Evolutionary conservation across 2,797 vertebrate species (phyloP), one percentile per base, ranked within the genome.

Genomic region (Chrysolophus pictus): DNA sequence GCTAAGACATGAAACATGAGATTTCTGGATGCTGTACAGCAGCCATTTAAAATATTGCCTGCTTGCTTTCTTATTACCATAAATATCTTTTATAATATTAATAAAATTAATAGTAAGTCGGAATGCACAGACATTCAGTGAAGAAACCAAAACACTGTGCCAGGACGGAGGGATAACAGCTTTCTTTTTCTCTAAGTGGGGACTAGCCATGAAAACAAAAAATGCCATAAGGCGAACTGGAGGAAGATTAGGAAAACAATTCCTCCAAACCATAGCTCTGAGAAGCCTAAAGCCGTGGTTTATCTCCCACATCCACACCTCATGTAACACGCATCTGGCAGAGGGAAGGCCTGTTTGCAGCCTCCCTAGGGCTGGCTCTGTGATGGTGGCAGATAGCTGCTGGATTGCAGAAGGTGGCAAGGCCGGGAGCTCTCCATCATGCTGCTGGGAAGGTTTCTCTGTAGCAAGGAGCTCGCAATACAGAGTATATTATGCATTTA

Each of bases 121-220:
- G 42, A 84, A 72, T 46, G 10, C 15, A 26, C 23, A 63, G 77
- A 39, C 41, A 39, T 46, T 70, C 39, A 53, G 22, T 42, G 42
- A 76, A 78, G 22, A 29, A 93, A 59, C 9, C 5, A 11, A 84
- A 88, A 9, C 2, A 51, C 17, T 63, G 0, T 55, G 35, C 81
- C 31, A 63, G 65, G 35, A 53, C 11, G 18, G 7, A 86, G 22
- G 11, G 15, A 74, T 28, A 60, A 16, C 2, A 70, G 7, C 9
- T 62, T 93, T 23, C 37, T 10, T 85, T 87, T 82, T 70, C 75
- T 70, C n/a, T 60, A 82, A 93, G 76, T 31, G 15, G 24, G 56
- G 69, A 87, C 64, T 49, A 87, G 3, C n/a, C 4, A 3, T 64
- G 31, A 64, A 88, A 83, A 23, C 11, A 80, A 62, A 87, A 84